Percentiles rank a stretch among this genome's conserved stretches.
Conservation (phyloP, 2,113 vertebrate genomes). For the Etheostoma spectabile region DNA sequence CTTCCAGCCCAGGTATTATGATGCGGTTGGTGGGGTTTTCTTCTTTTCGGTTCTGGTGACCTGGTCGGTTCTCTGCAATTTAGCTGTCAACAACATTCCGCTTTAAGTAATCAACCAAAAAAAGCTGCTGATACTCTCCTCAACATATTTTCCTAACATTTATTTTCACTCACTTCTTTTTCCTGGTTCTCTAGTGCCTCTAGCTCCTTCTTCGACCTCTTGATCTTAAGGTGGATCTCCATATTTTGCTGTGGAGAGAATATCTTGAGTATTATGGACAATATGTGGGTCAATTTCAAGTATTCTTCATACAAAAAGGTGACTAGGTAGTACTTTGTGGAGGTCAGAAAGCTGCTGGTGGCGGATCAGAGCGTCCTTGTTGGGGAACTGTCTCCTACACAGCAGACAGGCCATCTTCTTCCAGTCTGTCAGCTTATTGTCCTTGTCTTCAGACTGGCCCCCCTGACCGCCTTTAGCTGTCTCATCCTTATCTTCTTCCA, state of each 20-base stretch:
- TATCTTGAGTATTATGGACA: background rate
- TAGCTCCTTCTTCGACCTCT: slow-evolving; percentile 93
- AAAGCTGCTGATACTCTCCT: background rate
- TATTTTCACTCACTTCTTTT: slow-evolving; percentile 78
- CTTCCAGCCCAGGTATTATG: slow-evolving; percentile 79
- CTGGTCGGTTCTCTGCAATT: slow-evolving; percentile 58
- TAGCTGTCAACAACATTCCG: slow-evolving; percentile 59
- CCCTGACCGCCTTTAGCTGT: slow-evolving; percentile 75
- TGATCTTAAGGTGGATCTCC: slow-evolving; percentile 97
- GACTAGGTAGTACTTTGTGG: slow-evolving; percentile 88
- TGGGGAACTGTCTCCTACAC: slow-evolving; percentile 96
- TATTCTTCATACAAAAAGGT: background rate
- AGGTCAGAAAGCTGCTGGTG: slow-evolving; percentile 98
- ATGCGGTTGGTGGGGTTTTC: slow-evolving; percentile 77
- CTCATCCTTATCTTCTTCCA: slow-evolving; percentile 93
- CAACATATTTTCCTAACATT: background rate
- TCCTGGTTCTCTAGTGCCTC: slow-evolving; percentile 96
- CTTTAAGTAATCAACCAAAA: background rate
- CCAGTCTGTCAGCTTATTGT: slow-evolving; percentile 96
- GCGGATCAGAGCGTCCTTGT: slow-evolving; percentile 94
- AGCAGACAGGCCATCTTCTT: slow-evolving; percentile 97
- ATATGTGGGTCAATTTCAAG: background rate
- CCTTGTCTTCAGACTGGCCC: slow-evolving; percentile 84
- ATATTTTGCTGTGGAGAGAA: slow-evolving; percentile 92
- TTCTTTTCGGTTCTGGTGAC: slow-evolving; percentile 82